Conservation (phyloP, 2,888 invertebrate species). For the Zelleria hepariella region DNA sequence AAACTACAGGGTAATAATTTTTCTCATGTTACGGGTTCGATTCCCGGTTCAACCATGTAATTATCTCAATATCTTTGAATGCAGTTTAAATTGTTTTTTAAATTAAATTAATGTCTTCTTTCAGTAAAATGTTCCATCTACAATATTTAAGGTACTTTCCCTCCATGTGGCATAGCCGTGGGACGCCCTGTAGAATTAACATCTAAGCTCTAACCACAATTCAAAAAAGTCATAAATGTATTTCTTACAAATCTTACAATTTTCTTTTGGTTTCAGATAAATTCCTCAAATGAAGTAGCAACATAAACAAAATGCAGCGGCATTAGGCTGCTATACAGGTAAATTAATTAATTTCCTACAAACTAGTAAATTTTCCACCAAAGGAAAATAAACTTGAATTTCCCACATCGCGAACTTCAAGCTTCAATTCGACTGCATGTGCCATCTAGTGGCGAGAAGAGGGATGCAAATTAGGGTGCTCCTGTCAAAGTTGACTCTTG, state of each 20-base stretch:
- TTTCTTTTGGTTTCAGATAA: constrained; percentile 24
- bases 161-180: no score
- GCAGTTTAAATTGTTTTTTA: no score
- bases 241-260: not conserved
- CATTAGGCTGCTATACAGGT: constrained; percentile 64
- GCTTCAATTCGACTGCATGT: constrained; percentile 6
- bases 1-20: no score
- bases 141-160: no score
- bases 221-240: no score
- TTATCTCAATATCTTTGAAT: no score
- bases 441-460: not conserved
- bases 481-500: constrained; percentile 9
- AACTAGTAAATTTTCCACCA: not conserved
- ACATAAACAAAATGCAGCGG: constrained; percentile 54
- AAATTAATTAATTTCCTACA: constrained; percentile 10
- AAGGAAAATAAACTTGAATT: not conserved
- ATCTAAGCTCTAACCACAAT: no score
- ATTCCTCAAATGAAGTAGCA: constrained; percentile 17
- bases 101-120: no score
- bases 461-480: constrained; percentile 37
- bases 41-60: no score
- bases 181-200: no score
- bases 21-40: no score
- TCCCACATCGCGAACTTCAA: constrained; percentile 8
- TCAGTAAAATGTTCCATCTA: no score